A percentile compares a stretch with the other conserved stretches of the same genome.
Conservation (phyloP, 2,113 vertebrate genomes). For the Bolborhynchus lineola region DNA sequence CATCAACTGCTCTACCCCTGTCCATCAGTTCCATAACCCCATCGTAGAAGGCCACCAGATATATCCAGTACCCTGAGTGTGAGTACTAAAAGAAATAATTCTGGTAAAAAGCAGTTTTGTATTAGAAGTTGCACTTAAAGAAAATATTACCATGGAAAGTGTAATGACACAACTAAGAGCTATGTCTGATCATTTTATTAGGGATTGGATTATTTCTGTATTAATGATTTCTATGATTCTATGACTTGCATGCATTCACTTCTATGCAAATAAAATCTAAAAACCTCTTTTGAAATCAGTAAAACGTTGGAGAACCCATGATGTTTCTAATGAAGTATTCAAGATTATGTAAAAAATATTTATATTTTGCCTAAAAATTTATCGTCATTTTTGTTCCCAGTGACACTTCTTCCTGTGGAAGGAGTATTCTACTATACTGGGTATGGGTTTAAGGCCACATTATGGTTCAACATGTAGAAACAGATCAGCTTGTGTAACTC, state of each 20-base stretch:
- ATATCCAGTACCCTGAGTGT: background rate
- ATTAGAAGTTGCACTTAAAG: background rate
- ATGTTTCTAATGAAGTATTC: background rate
- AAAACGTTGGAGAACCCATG: background rate
- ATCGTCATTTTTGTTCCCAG: background rate
- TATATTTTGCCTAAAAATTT: background rate
- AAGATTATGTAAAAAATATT: background rate
- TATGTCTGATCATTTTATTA: background rate
- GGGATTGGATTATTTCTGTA: background rate
- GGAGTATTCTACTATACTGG: background rate
- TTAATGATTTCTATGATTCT: background rate
- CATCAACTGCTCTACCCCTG: too few species aligned
- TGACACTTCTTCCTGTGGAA: background rate
- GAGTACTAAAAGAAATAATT: background rate
- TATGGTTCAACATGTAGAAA: background rate
- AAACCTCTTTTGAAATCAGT: background rate
- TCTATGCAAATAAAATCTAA: background rate
- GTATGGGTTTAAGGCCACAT: rapidly evolving
- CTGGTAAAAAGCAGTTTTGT: background rate
- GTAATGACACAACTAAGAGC: background rate
- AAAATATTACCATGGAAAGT: background rate
- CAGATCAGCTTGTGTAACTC: background rate
- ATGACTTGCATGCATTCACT: background rate
- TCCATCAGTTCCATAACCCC: too few species aligned
- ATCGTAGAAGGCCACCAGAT: too few species aligned